phyloP scores from a whole-genome alignment of 2,888 invertebrate genomes.

The Orthonychiurus folsomi region DNA sequence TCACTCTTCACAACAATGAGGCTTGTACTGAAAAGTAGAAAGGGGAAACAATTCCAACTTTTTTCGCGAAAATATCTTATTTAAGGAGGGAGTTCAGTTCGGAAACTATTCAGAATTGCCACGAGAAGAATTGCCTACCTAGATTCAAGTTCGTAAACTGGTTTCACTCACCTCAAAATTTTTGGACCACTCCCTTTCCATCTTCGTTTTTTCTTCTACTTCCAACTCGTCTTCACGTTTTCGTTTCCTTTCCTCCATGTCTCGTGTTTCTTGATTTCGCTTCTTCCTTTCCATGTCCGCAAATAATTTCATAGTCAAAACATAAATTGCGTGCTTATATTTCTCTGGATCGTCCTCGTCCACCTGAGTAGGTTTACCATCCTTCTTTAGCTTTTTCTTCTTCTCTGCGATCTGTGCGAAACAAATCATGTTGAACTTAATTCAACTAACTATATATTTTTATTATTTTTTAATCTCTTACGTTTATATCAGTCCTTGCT shows the following conservation, averaged over 20 bases:
- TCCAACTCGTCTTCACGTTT: constrained; percentile 89
- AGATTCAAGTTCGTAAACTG: too few species aligned
- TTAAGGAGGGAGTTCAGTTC: not conserved
- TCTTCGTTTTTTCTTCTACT: constrained; percentile 77
- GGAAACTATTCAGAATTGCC: too few species aligned
- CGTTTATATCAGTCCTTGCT: constrained; percentile 86
- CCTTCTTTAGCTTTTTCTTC: constrained; percentile 81
- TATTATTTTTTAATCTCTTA: constrained; percentile 44
- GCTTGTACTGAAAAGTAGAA: too few species aligned
- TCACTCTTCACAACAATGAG: too few species aligned
- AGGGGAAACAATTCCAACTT: too few species aligned
- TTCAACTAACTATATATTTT: not conserved
- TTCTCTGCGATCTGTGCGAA: constrained; percentile 74
- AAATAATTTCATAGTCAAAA: constrained; percentile 95
- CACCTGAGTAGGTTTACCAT: constrained; percentile 61
- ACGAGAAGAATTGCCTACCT: too few species aligned
- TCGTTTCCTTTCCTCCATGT: constrained; percentile 85
- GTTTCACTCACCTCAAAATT: constrained; percentile 79
- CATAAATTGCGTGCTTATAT: constrained; percentile 82
- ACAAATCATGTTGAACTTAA: constrained; percentile 13
- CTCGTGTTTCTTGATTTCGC: constrained; percentile 75
- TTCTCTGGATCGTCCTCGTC: constrained; percentile 59
- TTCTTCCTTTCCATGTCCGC: constrained; percentile 92
- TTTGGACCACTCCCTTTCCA: constrained; percentile 94
- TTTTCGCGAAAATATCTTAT: too few species aligned